Percentiles rank a stretch among this genome's conserved stretches.
Conservation (phyloP, 1,140 invertebrate species). For the Drosophila bifasciata region DNA sequence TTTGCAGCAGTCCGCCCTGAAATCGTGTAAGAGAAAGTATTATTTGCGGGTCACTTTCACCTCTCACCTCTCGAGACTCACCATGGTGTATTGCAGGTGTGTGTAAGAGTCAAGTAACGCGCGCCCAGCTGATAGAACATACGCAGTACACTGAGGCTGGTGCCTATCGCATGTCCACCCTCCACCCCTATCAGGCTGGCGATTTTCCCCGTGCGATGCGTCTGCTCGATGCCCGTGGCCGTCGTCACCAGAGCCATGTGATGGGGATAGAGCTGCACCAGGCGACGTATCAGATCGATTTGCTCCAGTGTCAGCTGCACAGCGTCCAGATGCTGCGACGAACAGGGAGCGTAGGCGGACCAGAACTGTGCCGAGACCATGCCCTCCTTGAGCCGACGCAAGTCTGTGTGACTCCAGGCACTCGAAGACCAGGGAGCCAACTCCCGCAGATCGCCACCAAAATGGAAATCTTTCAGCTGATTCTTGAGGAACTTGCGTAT, state of each 20-base stretch:
- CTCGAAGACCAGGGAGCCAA: slow-evolving; percentile 90
- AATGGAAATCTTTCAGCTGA: slow-evolving; percentile 89
- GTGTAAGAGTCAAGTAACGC: slow-evolving; percentile 93
- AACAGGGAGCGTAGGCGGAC: slow-evolving; percentile 94
- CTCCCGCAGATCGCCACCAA: slow-evolving; percentile 88
- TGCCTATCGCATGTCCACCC: slow-evolving; percentile 93
- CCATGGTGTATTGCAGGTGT: slow-evolving; percentile 95
- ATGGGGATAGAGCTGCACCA: slow-evolving; percentile 92
- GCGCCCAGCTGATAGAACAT: slow-evolving; percentile 93
- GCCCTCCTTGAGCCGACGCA: slow-evolving; percentile 89
- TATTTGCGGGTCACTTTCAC: neutral
- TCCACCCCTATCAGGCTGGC: slow-evolving; percentile 92
- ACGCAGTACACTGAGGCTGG: slow-evolving; percentile 91
- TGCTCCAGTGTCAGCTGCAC: slow-evolving; percentile 94
- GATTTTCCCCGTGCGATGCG: slow-evolving; percentile 87
- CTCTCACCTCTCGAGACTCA: slow-evolving; percentile 78
- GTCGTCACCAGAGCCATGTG: slow-evolving; percentile 91
- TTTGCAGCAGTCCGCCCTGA: slow-evolving; percentile 90
- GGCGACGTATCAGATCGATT: slow-evolving; percentile 93
- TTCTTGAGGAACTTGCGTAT: slow-evolving; percentile 91
- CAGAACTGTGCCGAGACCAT: slow-evolving; percentile 94
- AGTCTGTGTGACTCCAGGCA: slow-evolving; percentile 91
- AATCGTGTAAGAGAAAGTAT: neutral
- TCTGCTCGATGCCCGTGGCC: slow-evolving; percentile 88
- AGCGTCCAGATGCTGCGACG: slow-evolving; percentile 92